phyloP scores from a whole-genome alignment of 2,888 invertebrate genomes.

The Allygus modestus region DNA sequence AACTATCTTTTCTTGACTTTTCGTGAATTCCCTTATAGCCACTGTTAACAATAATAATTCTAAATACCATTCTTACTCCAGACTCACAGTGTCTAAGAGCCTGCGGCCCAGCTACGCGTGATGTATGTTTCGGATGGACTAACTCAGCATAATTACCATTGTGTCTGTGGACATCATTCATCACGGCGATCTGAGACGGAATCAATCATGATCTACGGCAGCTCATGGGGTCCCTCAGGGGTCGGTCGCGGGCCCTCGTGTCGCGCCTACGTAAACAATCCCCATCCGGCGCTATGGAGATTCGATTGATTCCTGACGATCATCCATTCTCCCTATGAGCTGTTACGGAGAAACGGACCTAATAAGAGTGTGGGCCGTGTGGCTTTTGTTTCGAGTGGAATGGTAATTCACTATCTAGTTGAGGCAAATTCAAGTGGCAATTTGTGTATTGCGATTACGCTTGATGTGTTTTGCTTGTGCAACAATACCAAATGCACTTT shows the following conservation, averaged over 20 bases:
- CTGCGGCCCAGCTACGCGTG: neutral
- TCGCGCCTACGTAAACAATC: constrained; percentile 27
- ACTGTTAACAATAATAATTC: no score
- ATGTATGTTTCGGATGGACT: constrained; percentile 18
- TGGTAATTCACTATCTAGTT: neutral
- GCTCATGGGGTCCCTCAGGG: constrained; percentile 42
- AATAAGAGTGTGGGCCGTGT: neutral
- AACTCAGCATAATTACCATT: constrained; percentile 58
- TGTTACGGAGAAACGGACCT: neutral
- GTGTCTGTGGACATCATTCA: constrained; percentile 40
- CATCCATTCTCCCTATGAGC: constrained; percentile 20
- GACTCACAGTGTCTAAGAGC: neutral
- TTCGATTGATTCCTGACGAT: constrained; percentile 39
- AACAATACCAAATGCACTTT: no score
- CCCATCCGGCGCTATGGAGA: constrained; percentile 34
- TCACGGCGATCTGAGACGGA: constrained; percentile 18
- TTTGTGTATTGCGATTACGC: neutral
- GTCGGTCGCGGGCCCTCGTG: neutral
- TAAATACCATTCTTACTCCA: neutral
- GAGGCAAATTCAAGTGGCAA: neutral
- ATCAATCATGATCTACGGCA: constrained; percentile 30
- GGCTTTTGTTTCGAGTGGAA: neutral
- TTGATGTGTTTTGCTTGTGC: no score
- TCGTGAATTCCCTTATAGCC: no score
- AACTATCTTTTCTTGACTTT: no score